A percentile compares a stretch with the other conserved stretches of the same genome.
Conservation (phyloP, 2,888 invertebrate genomes). For the Eutolmus rufibarbis region DNA sequence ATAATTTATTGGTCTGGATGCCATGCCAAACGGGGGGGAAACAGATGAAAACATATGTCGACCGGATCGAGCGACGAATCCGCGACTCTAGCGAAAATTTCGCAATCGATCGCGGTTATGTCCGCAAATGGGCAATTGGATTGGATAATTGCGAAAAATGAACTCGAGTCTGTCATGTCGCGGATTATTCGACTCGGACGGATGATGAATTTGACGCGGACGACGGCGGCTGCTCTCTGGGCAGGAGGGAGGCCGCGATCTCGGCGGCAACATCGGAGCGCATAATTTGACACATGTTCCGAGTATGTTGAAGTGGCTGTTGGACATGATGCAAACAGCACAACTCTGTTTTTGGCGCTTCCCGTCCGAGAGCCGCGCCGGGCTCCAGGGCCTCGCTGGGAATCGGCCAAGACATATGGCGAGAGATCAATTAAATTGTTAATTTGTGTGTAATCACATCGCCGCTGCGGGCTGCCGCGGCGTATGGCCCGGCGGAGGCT, state of each 20-base stretch:
- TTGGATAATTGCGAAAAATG: constrained; percentile 40
- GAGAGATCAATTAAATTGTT: constrained; percentile 41
- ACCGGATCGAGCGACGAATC: background rate
- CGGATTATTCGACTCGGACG: constrained; percentile 16
- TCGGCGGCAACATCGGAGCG: constrained; percentile 24
- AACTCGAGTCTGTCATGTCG: constrained; percentile 30
- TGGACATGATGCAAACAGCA: constrained; percentile 35
- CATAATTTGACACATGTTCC: constrained; percentile 41
- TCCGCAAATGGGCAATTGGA: constrained; percentile 36
- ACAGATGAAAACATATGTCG: constrained; percentile 14
- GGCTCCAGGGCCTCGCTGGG: background rate
- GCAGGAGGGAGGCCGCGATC: background rate
- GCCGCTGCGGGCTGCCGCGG: background rate
- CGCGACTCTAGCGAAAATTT: background rate
- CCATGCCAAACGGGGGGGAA: background rate
- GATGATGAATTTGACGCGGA: constrained; percentile 7
- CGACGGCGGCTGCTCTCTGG: background rate
- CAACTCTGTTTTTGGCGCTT: constrained; percentile 29
- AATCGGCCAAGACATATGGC: background rate
- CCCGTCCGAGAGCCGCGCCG: background rate
- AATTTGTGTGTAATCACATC: constrained; percentile 42
- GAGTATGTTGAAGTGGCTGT: constrained; percentile 29
- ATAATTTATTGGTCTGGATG: constrained; percentile 33
- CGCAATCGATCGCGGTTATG: background rate
- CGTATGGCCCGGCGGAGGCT: background rate